These are phyloP conservation scores for Synanthedon formicaeformis DNA, from an alignment of 2,888 invertebrate species.

Conservation along the genomic window DNA sequence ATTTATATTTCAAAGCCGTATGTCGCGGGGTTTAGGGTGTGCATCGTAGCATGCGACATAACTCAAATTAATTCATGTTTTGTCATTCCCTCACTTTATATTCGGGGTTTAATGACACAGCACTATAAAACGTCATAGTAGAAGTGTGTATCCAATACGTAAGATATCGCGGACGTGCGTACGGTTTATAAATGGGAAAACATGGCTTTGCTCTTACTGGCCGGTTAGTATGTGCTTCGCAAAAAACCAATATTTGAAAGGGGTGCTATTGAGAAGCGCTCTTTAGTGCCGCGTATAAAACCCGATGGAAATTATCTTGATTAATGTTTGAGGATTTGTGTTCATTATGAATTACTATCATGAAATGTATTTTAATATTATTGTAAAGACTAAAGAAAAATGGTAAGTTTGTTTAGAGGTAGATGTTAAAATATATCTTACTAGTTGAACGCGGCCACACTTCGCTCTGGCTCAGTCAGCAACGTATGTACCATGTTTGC, in stretches of 20 bases:
- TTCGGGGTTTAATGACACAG: conserved; percentile 61
- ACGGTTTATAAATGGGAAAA: conserved; percentile 55
- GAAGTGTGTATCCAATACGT: conserved; percentile 36
- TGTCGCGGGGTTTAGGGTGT: conserved; percentile 30
- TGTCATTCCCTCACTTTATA: conserved; percentile 68
- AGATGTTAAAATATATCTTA: too few relatives aligned
- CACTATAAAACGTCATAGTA: conserved; percentile 57
- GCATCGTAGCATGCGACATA: conserved; percentile 63
- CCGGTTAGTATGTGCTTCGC: conserved; percentile 30
- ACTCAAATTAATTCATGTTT: conserved; percentile 70
- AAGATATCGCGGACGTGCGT: conserved; percentile 54
- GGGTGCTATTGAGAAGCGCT: conserved; percentile 61
- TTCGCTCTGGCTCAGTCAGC: too few relatives aligned
- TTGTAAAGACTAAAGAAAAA: too few relatives aligned
- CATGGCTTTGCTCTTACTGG: conserved; percentile 68
- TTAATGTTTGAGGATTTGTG: conserved; percentile 42
- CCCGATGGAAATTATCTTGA: conserved; percentile 50
- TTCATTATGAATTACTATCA: conserved; percentile 8
- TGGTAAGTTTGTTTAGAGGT: background rate
- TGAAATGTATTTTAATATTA: background rate
- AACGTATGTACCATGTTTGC: too few relatives aligned
- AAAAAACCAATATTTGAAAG: conserved; percentile 70
- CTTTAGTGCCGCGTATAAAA: conserved; percentile 52
- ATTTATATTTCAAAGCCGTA: conserved; percentile 9
- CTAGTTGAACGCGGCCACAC: too few relatives aligned